Base-by-base conservation (phyloP, 2,888 invertebrate genomes). In the Slavum lentiscoides region DNA sequence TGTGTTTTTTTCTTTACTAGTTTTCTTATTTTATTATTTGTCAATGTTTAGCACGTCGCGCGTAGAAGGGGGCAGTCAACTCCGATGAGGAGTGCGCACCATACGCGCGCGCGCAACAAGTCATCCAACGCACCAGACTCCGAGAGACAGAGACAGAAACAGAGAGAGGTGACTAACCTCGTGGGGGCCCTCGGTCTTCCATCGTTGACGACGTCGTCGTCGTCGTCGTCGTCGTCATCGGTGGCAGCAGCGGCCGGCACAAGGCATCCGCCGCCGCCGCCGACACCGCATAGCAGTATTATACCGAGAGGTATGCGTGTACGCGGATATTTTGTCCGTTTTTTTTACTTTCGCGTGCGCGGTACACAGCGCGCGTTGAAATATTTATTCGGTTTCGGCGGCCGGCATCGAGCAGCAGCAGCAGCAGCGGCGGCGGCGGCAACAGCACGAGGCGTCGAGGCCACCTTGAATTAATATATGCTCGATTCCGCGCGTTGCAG, bases 161-260 rank as follows among this genome's bases (percentile, higher is more conserved):
- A n/a, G 21, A 80, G 62, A 80, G 72, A 80, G 80, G 80, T 80
- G 80, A 80, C 80, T 80, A 80, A 80, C 80, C 80, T 80, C 80
- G 72, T 80, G 72, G 80, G 69, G 80, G 80, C 80, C 77, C 72
- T 80, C 70, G 80, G 43, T 15, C 73, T 39, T 66, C 74, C 66
- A 39, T 17, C 64, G 19, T 17, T 39, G 64, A 61, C 74, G 15
- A n/a, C n/a, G n/a, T n/a, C n/a, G n/a, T n/a, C n/a, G n/a, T n/a
- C n/a, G n/a, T n/a, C n/a, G n/a, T n/a, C n/a, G n/a, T n/a, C n/a
- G n/a, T n/a, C 30, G 30, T 2, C 30, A 30, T 30, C 30, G 30
- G 58, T 11, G n/a, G 37, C 8, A 66, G 19, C 19, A 15, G 17
- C 68, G 19, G 30, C 30, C 19, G 53, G 62, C 53, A 53, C 30